These are phyloP conservation scores for Diloba caeruleocephala DNA, from an alignment of 2,888 invertebrate genomes.

Conservation along the genomic window DNA sequence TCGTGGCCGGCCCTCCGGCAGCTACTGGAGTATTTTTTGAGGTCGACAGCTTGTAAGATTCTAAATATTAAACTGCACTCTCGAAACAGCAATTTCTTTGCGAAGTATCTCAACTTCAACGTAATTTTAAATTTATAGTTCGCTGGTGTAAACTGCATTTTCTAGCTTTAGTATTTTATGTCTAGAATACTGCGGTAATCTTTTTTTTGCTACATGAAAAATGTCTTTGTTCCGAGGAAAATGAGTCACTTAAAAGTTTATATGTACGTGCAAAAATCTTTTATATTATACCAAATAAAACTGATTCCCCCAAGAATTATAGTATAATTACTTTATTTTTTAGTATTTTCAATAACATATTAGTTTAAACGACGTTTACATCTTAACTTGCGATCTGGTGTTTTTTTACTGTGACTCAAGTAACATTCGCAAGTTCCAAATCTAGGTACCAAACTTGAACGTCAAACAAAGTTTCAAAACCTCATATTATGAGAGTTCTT, in stretches of 20 bases:
- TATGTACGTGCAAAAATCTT: no score
- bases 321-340: no score
- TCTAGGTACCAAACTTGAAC: conserved; percentile 2
- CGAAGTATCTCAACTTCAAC: conserved; percentile 52
- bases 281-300: no score
- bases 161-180: conserved; percentile 31
- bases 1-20: conserved; percentile 22
- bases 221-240: no score
- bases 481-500: conserved; percentile 40
- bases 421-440: no score
- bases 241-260: no score
- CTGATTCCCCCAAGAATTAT: no score
- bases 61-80: conserved; percentile 60
- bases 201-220: no score
- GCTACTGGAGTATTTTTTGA: conserved; percentile 41
- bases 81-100: conserved; percentile 51
- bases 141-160: conserved; percentile 56
- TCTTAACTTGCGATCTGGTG: no score
- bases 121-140: conserved; percentile 56
- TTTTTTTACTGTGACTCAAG: no score
- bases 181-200: conserved; percentile 25
- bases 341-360: no score
- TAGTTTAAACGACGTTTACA: no score
- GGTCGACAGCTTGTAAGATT: conserved; percentile 53
- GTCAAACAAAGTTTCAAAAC: conserved; percentile 26